Evolutionary conservation across 1,140 invertebrate species (phyloP), one percentile per base, ranked within the genome.

Genomic region (Apocrypta bakeri): DNA sequence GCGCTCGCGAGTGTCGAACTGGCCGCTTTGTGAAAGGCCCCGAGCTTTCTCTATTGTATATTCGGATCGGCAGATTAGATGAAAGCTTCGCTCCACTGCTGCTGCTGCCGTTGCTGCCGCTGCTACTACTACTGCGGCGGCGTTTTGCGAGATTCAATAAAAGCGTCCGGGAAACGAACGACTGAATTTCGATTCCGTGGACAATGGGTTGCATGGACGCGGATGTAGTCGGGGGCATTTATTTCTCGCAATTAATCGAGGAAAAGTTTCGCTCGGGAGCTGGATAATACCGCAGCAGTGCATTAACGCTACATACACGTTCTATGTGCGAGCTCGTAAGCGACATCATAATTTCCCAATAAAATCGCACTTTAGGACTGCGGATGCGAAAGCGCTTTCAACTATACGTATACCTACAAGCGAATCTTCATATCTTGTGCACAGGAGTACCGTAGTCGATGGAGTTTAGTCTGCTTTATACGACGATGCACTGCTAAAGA

Each of bases 141-240:
- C 78, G 31, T 80, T 72, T 63, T 72, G 42, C 78, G 69, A 80
- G 72, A 72, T 79, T 79, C 77, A 79, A 79, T 79, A 79, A 79
- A 78, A 69, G 33, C 64, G 63, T 29, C 7, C 33, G 63, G 31
- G 48, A n/a, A 61, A 76, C 64, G 64, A 48, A 24, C n/a, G 76
- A 69, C 40, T 61, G 77, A 56, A 29, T 74, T 74, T 81, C 71
- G 79, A 74, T 81, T 42, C 56, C 37, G 33, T 9, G 71, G 42
- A 68, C 64, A 79, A 82, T 77, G 29, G 48, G 0, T 21, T 17
- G 11, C 7, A 42, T n/a, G n/a, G 11, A n/a, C 21, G 48, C 14
- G 21, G 48, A 37, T 37, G 33, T 37, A 37, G n/a, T 21, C 12
- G 56, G 64, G 64, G 64, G 24, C 17, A 56, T 79, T 79, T 79